A percentile compares a stretch with the other conserved stretches of the same genome.
These are phyloP conservation scores for Hippopotamyrus pictus DNA, from an alignment of 2,797 vertebrate species.

Conservation along the genomic window DNA sequence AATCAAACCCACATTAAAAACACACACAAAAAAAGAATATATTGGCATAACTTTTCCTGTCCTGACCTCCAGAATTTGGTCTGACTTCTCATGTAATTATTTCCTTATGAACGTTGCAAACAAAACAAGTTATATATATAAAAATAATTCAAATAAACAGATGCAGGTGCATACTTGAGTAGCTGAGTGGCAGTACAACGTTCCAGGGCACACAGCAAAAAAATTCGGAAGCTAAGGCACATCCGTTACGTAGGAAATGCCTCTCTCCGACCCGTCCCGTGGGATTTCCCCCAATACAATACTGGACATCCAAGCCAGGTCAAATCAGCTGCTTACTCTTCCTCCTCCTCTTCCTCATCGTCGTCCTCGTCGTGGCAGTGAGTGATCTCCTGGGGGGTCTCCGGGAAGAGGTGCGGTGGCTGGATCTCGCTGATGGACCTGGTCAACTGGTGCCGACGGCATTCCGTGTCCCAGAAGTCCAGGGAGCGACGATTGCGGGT, in stretches of 20 bases:
- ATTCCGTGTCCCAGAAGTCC: constrained; percentile 79
- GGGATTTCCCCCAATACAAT: background rate
- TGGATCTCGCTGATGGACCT: constrained; percentile 92
- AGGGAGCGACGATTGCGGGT: constrained; percentile 80
- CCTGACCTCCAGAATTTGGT: background rate
- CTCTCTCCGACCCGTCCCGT: background rate
- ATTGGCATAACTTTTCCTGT: background rate
- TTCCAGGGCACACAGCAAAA: background rate
- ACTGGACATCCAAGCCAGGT: background rate
- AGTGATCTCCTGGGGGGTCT: constrained; percentile 91
- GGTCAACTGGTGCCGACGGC: constrained; percentile 81
- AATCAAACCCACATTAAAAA: background rate
- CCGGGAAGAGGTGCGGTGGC: constrained; percentile 88
- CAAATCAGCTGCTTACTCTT: constrained; percentile 45
- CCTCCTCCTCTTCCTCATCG: constrained; percentile 83
- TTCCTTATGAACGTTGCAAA: background rate
- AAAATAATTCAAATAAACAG: background rate
- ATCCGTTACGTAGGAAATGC: background rate
- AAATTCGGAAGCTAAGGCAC: background rate
- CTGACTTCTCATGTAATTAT: background rate
- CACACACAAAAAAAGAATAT: background rate
- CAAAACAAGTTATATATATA: background rate
- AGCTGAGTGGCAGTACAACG: background rate
- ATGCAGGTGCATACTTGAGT: background rate
- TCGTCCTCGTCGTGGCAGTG: constrained; percentile 97